A percentile compares a stretch with the other conserved stretches of the same genome.
Evolutionary conservation across 2,888 invertebrate species (phyloP).

Genomic region (Phanerotoma sp.): DNA sequence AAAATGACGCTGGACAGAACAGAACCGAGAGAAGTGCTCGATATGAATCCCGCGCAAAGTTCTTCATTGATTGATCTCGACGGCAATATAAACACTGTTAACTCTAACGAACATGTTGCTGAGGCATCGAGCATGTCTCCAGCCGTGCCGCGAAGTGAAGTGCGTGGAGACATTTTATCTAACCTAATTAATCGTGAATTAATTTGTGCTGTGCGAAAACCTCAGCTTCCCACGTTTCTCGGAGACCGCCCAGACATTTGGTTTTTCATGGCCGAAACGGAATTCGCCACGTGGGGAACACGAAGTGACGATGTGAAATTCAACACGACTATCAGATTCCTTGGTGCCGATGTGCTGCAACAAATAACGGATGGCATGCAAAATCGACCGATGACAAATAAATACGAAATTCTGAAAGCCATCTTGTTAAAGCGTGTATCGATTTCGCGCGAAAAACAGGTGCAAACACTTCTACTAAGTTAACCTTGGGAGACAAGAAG

Average conservation of each 20-base stretch:
- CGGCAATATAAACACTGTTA: too few relatives aligned
- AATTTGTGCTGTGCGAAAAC: too few relatives aligned
- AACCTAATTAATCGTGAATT: too few relatives aligned
- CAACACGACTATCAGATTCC: background rate
- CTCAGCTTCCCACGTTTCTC: background rate
- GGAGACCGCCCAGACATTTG: background rate
- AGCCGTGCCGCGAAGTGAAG: too few relatives aligned
- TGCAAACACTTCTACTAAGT: slow-evolving; percentile 28
- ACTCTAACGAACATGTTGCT: too few relatives aligned
- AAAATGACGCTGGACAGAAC: too few relatives aligned
- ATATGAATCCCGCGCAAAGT: too few relatives aligned
- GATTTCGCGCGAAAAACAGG: slow-evolving; percentile 24
- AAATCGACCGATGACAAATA: slow-evolving; percentile 4
- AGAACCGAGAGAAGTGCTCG: too few relatives aligned
- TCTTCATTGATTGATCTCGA: too few relatives aligned
- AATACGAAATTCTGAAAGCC: slow-evolving; percentile 1
- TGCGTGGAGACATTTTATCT: too few relatives aligned
- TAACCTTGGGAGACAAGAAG: slow-evolving; percentile 31
- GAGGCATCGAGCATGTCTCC: too few relatives aligned
- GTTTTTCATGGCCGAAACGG: slow-evolving; percentile 12
- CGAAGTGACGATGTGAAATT: slow-evolving; percentile 7
- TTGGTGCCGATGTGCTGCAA: background rate
- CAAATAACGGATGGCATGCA: slow-evolving; percentile 10
- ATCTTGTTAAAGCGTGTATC: slow-evolving; percentile 18
- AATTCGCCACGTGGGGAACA: background rate